Percentiles rank a stretch among this genome's conserved stretches.
Evolutionary conservation across 2,888 invertebrate genomes (phyloP).

Genomic region (Drosophila barbarae): DNA sequence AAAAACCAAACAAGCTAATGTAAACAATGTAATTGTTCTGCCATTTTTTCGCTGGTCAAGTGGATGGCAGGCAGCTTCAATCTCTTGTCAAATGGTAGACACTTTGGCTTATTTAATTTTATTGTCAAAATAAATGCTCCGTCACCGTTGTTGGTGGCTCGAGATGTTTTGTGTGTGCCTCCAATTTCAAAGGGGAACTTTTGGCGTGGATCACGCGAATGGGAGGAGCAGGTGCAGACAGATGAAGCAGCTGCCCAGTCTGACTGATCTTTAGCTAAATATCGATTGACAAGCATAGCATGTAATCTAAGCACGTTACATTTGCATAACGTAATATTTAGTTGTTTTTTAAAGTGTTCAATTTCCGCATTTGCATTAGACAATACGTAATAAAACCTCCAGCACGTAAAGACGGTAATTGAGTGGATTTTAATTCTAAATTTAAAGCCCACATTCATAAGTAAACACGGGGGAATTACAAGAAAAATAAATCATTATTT

Average conservation of each 20-base stretch:
- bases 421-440: slow-evolving; percentile 3
- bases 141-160: slow-evolving; percentile 14
- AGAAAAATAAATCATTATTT: background rate
- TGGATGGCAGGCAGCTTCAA: slow-evolving; percentile 14
- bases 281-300: slow-evolving; percentile 32
- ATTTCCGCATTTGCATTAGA: slow-evolving; percentile 11
- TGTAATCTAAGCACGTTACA: slow-evolving; percentile 24
- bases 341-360: background rate
- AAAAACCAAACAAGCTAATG: slow-evolving; percentile 14
- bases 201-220: slow-evolving; percentile 24
- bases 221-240: slow-evolving; percentile 25
- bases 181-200: slow-evolving; percentile 27
- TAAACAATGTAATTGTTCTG: slow-evolving; percentile 30
- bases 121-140: slow-evolving; percentile 21
- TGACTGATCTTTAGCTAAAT: slow-evolving; percentile 5
- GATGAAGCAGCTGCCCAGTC: background rate
- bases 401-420: slow-evolving; percentile 9
- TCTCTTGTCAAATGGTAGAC: slow-evolving; percentile 33
- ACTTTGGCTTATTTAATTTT: slow-evolving; percentile 33
- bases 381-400: slow-evolving; percentile 1
- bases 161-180: slow-evolving; percentile 17
- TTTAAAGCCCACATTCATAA: background rate
- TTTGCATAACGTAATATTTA: slow-evolving; percentile 23
- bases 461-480: accelerated
- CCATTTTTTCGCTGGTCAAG: slow-evolving; percentile 12